Evolutionary conservation across 2,797 vertebrate species (phyloP).

Genomic region (Argya squamiceps): DNA sequence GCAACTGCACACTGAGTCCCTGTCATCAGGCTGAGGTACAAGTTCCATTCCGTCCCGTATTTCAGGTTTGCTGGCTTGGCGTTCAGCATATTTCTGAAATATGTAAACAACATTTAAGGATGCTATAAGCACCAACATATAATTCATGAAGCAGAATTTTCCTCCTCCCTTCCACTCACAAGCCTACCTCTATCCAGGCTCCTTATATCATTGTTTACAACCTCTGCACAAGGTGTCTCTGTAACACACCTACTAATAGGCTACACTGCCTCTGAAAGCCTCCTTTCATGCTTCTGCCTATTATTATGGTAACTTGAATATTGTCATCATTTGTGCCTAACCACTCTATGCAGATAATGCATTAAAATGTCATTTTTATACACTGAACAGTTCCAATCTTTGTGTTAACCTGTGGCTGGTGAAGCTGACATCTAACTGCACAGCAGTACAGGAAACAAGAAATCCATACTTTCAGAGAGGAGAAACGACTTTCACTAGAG

Average conservation of each 20-base stretch:
- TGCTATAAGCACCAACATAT: constrained; percentile 19
- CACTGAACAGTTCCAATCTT: background rate
- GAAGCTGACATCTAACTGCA: background rate
- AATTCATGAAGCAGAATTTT: background rate
- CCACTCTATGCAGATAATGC: background rate
- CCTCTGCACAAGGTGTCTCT: background rate
- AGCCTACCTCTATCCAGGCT: constrained; percentile 10
- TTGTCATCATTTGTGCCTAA: background rate
- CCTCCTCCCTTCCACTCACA: constrained; percentile 17
- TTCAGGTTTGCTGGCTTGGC: constrained; percentile 78
- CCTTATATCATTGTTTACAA: constrained; percentile 8
- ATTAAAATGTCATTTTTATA: background rate
- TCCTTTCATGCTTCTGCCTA: constrained; percentile 8
- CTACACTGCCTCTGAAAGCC: background rate
- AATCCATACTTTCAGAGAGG: background rate
- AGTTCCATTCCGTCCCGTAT: constrained; percentile 83
- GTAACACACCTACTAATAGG: constrained; percentile 1
- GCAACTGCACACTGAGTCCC: constrained; percentile 75
- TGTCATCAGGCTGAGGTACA: constrained; percentile 80
- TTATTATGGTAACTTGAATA: constrained; percentile 23
- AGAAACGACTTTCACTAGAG: background rate
- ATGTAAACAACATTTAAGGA: constrained; percentile 58
- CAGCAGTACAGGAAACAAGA: background rate
- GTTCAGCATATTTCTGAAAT: constrained; percentile 80
- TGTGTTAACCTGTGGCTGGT: background rate